Base-by-base conservation (phyloP, 92 coral and sea anemone species). In the Palythoa caribaeorum region DNA sequence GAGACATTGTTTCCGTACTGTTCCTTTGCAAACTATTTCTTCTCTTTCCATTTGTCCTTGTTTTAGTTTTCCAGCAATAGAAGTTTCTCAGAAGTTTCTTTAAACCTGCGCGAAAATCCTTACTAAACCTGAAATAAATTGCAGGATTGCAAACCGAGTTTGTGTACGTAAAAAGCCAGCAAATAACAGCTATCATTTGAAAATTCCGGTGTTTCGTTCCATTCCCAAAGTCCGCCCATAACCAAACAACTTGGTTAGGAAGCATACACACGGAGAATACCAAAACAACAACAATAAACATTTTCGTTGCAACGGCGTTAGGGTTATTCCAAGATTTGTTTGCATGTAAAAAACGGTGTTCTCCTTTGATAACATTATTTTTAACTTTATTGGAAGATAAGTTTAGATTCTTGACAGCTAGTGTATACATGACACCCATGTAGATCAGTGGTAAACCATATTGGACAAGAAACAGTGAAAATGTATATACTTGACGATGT, bases 171-270 rank as follows among this genome's bases (percentile, higher is more conserved):
- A 94, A 94, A 52, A 96, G 77, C 95, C 96, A 91, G 85, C 98
- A 96, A 0, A 96, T 57, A 20, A 95, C 91, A 2, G 97, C 87
- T 35, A 83, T 81, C 51, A 93, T 89, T 2, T 88, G 59, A 36
- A 92, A 92, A 55, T 93, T 73, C 19, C 77, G 92, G 28, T 90
- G 92, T 9, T 91, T 79, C 15, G 90, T 12, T 21, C 96, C 94
- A 16, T 92, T 90, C 2, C 96, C 98, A 86, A 89, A 96, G 77
- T 95, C 99, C 0, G 95, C 96, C 94, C 98, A 94, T 19, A 97
- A 19, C 99, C 99, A 97, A 5, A 94, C 90, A 0, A 95, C 96
- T 84, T 97, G 98, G 73, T 97, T 97, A 2, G 99, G 99, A 50
- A 97, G 87, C 94, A 93, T 97, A 10, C 95, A 95, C 13, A 95